Evolutionary conservation across 2,797 vertebrate genomes (phyloP), one percentile per base, ranked within the genome.

Genomic region (Microctenopoma lineatum): DNA sequence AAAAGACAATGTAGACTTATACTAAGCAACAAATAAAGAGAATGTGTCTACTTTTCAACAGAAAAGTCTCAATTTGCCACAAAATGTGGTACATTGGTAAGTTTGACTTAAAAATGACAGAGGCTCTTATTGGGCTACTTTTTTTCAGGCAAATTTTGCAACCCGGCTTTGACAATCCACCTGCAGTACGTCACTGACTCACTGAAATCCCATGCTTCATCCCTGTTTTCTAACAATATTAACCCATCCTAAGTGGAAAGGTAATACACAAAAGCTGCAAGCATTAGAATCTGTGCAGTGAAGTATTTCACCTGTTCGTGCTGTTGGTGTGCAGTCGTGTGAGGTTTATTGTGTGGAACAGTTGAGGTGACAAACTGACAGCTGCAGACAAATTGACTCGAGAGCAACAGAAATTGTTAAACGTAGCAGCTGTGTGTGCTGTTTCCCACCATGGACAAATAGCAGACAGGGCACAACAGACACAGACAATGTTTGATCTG

Each of bases 291-390:
- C 21, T 8, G 36, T 36, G 2, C 2, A 36, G 27, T 29, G 4
- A 57, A 58, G 48, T 36, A 32, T 60, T 70, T 61, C 25, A 56
- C 74, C 71, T 63, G 68, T 66, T 72, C 53, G 25, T 55, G 47
- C 60, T 1, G 21, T 26, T 50, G 32, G 34, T 2, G 34, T 63
- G 52, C 77, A 74, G 55, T 59, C 83, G 60, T 70, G 78, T 76
- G 75, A 66, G 57, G 57, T 92, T 88, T 84, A 84, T 81, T 71
- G 81, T 68, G 47, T 52, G 34, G 58, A 68, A 79, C 85, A 89
- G 79, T 88, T 82, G 86, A 78, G 72, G 74, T 79, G 82, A 77
- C 80, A 66, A 70, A 18, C 66, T 71, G 86, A 90, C 92, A 92
- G 89, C 89, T 92, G 91, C 76, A 46, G 13, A 42, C 74, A 59